Evolutionary conservation across 2,797 vertebrate species (phyloP), one percentile per base, ranked within the genome.

Genomic region (Lindbergichthys nudifrons): DNA sequence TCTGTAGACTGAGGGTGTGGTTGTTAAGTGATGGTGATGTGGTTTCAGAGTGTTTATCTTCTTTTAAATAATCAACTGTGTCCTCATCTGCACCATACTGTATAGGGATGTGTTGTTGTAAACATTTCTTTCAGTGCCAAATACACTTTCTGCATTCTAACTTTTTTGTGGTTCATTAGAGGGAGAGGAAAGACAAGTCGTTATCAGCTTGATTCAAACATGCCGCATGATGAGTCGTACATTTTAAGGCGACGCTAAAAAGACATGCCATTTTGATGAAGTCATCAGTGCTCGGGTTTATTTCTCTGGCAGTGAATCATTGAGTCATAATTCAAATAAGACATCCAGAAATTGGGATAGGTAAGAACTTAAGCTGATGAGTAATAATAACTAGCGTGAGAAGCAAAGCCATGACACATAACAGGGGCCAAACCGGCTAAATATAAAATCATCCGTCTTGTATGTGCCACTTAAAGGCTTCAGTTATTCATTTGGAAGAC

Each of bases 11-110:
- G 43, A 60, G 61, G 53, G 16, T 80, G 69, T 45, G 77, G 80
- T 78, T 64, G 4, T 47, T 32, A 41, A 82, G 51, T 74, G 67
- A 64, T 67, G 62, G 3, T 12, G 14, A 30, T 78, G 64, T 72
- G 81, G 65, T 52, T 64, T 21, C 51, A 64, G 15, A 76, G 58
- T 66, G 63, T 64, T 60, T 58, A 19, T 53, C 14, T 72, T 57
- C 48, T 9, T 65, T 68, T 23, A 62, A 42, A 53, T 56, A 58
- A 45, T 50, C 2, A 61, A 42, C 12, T 19, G 13, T 45, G 52
- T 26, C 14, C 65, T 62, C 14, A 30, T 16, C 19, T 70, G 5
- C 14, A 59, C 7, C 18, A 26, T 46, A 19, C 12, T 32, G 12
- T 54, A 7, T 36, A 1, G 2, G 32, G 32, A 41, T 46, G 43